These are phyloP conservation scores for Onychomys arenicola DNA, from an alignment of 2,797 vertebrate genomes.

Conservation along the genomic window DNA sequence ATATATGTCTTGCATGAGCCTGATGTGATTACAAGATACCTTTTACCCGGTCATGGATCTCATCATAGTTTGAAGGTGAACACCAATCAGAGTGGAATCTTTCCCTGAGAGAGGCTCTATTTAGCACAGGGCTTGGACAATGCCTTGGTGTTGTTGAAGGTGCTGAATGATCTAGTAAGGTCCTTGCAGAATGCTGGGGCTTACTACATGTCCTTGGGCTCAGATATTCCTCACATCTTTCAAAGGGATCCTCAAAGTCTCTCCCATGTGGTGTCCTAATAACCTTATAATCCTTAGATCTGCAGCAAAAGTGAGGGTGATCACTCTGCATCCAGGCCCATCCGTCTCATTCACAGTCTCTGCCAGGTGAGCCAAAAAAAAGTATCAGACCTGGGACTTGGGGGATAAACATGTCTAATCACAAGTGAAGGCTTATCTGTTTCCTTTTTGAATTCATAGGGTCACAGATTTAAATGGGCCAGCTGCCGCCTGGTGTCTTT, in stretches of 20 bases:
- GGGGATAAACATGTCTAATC: constrained; percentile 91
- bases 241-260: constrained; percentile 83
- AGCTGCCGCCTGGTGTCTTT: constrained; percentile 93
- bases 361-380: too few species aligned
- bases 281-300: too few species aligned
- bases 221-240: constrained; percentile 79
- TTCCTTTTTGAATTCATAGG: constrained; percentile 95
- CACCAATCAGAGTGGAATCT: constrained; percentile 90
- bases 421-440: constrained; percentile 93
- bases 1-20: constrained; percentile 84
- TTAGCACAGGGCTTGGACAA: constrained; percentile 88
- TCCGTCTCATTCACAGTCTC: too few species aligned
- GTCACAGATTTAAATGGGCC: constrained; percentile 95
- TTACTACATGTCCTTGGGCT: constrained; percentile 71
- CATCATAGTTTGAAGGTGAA: constrained; percentile 91
- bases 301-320: too few species aligned
- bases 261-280: constrained; percentile 80
- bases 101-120: constrained; percentile 91
- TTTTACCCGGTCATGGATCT: constrained; percentile 96
- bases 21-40: constrained; percentile 93
- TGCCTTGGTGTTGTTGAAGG: constrained; percentile 82
- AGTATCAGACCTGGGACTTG: too few species aligned
- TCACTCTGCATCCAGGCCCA: too few species aligned
- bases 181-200: constrained; percentile 66
- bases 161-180: constrained; percentile 80